Percentiles rank a stretch among this genome's conserved stretches.
phyloP scores from a whole-genome alignment of 2,888 invertebrate species.

The Heliconius hortense region DNA sequence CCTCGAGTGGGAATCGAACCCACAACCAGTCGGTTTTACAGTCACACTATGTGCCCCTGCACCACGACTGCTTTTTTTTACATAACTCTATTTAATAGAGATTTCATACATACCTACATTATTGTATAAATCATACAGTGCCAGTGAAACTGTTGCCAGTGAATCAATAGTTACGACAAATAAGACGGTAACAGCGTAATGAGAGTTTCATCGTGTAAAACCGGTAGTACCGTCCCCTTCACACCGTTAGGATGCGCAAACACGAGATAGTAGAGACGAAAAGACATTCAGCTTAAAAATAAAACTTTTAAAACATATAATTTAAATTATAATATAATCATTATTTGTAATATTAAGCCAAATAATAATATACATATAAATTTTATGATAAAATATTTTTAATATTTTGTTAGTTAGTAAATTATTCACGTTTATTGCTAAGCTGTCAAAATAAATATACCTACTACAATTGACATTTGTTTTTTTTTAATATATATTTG shows the following conservation, averaged over 20 bases:
- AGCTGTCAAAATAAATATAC: background rate
- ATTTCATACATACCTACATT: background rate
- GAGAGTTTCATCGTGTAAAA: conserved; percentile 67
- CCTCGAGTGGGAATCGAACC: no score
- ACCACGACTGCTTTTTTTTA: background rate
- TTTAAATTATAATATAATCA: background rate
- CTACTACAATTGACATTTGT: background rate
- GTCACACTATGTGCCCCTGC: no score
- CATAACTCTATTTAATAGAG: background rate
- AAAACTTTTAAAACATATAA: background rate
- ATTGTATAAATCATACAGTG: conserved; percentile 25
- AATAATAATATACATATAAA: background rate
- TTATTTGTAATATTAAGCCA: background rate
- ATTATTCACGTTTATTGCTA: background rate
- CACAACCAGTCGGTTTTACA: no score
- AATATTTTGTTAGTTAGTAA: background rate
- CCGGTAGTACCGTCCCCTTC: conserved; percentile 75
- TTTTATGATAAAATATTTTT: background rate
- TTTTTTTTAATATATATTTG: background rate
- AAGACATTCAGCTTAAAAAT: background rate
- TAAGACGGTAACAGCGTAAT: conserved; percentile 68
- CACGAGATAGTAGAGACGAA: conserved; percentile 41
- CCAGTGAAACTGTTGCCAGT: conserved; percentile 23
- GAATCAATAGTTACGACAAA: conserved; percentile 64
- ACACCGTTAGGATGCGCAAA: conserved; percentile 58